A percentile compares a stretch with the other conserved stretches of the same genome.
Evolutionary conservation across 2,113 vertebrate genomes (phyloP).

Genomic region (Pelvicachromis taeniatus): DNA sequence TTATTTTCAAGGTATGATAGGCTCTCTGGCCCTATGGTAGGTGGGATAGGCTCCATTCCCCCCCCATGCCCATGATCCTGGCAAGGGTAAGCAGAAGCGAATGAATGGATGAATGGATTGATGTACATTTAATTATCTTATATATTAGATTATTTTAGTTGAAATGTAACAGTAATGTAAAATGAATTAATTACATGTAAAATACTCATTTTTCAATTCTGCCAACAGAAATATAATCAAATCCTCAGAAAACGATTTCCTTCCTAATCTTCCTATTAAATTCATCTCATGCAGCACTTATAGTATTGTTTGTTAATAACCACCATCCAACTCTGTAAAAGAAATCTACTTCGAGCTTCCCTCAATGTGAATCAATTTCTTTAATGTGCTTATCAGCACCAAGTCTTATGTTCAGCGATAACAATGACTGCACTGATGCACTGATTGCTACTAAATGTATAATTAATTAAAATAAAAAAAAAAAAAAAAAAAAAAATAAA

Average conservation of each 20-base stretch:
- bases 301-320: background rate
- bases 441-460: too few relatives aligned
- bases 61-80: fast-evolving
- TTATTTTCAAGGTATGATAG: too few relatives aligned
- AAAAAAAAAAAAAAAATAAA: too few relatives aligned
- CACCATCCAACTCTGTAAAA: background rate
- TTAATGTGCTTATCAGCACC: background rate
- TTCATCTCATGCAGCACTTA: background rate
- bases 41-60: too few relatives aligned
- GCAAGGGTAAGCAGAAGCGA: background rate
- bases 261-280: background rate
- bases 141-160: background rate
- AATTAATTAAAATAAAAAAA: too few relatives aligned
- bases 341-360: background rate
- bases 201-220: background rate
- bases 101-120: background rate
- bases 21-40: too few relatives aligned
- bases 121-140: background rate
- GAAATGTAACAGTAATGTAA: background rate
- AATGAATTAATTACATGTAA: background rate
- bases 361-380: background rate
- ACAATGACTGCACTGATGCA: too few relatives aligned
- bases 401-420: background rate
- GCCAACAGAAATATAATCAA: background rate
- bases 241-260: background rate